Conservation (phyloP, 35 echinoderm and acorn worm species). For the Lytechinus variegatus region DNA sequence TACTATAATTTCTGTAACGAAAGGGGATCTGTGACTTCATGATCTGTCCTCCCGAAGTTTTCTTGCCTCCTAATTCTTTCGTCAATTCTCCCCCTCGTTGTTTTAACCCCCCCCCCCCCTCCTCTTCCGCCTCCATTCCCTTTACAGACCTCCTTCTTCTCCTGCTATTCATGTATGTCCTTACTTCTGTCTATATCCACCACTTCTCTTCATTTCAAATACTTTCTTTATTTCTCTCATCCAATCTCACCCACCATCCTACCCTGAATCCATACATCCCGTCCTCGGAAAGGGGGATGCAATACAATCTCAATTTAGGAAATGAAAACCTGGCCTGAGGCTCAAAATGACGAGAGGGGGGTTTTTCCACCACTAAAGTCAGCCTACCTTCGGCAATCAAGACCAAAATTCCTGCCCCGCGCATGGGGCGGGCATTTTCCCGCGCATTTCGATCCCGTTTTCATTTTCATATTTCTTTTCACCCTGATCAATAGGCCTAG, state of each 20-base stretch:
- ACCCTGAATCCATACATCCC: neutral
- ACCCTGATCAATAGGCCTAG: constrained; percentile 40
- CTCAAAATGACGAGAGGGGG: neutral
- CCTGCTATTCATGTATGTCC: no score
- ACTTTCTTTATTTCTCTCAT: neutral
- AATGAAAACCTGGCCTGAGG: constrained; percentile 28
- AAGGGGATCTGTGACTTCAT: no score
- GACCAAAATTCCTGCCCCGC: neutral
- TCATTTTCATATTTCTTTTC: constrained; percentile 48
- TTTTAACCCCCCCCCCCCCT: no score
- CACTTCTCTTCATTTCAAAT: neutral
- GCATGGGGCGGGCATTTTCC: constrained; percentile 1
- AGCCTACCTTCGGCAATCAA: constrained; percentile 29
- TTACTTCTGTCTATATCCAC: neutral
- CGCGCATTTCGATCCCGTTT: constrained; percentile 24
- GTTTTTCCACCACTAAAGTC: neutral
- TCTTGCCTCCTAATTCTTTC: no score
- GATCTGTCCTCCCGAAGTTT: neutral
- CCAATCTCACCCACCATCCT: neutral
- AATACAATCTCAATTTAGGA: constrained; percentile 1
- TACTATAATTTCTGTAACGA: no score
- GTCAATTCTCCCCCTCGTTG: no score
- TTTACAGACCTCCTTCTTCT: no score
- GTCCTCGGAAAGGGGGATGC: neutral
- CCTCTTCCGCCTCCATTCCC: no score